phyloP scores from a whole-genome alignment of 2,888 invertebrate species.

The Spodoptera exigua region DNA sequence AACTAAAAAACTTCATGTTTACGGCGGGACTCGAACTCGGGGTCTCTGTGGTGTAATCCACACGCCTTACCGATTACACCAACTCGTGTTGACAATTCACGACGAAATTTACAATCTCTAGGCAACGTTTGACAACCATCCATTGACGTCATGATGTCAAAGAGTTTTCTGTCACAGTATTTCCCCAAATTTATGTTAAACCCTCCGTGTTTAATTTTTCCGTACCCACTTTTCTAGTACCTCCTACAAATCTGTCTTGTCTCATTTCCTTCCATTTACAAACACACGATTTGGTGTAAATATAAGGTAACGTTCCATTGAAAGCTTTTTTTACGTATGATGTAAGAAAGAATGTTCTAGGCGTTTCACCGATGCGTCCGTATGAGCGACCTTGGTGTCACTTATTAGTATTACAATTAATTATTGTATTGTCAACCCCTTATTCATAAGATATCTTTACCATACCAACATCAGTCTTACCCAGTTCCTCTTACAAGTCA shows the following conservation, averaged over 20 bases:
- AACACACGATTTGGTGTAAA: conserved; percentile 46
- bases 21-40: too few relatives aligned
- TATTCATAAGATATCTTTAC: conserved; percentile 18
- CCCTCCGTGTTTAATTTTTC: too few relatives aligned
- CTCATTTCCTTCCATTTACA: conserved; percentile 22
- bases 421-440: conserved; percentile 27
- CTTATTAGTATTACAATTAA: conserved; percentile 32
- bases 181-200: too few relatives aligned
- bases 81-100: too few relatives aligned
- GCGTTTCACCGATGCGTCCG: conserved; percentile 37
- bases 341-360: conserved; percentile 40
- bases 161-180: too few relatives aligned
- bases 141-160: too few relatives aligned
- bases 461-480: neutral
- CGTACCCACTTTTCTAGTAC: too few relatives aligned
- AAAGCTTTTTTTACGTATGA: conserved; percentile 53
- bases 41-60: too few relatives aligned
- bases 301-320: conserved; percentile 37
- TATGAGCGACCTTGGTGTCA: conserved; percentile 27
- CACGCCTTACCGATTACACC: too few relatives aligned
- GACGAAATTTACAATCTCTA: too few relatives aligned
- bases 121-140: too few relatives aligned
- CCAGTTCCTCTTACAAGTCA: neutral
- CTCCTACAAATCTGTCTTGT: conserved; percentile 3
- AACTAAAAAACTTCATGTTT: too few relatives aligned